Conservation (phyloP, 2,888 invertebrate genomes). For the Athalia rosae region DNA sequence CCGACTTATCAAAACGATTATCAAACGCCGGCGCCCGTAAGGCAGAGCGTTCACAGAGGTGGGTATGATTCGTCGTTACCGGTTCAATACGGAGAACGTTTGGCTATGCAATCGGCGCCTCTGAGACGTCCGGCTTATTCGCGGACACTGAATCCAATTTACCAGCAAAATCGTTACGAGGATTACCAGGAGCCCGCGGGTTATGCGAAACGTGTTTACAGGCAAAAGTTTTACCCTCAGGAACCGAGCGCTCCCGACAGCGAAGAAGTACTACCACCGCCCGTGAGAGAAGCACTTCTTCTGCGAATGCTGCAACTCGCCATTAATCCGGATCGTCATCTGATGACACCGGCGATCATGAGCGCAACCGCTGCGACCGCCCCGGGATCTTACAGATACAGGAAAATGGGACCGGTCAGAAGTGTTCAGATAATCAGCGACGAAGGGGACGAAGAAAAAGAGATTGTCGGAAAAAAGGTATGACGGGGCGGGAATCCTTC, state of each 20-base stretch:
- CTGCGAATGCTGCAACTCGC: conserved; percentile 84
- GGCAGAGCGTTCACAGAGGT: conserved; percentile 57
- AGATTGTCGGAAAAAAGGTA: conserved; percentile 21
- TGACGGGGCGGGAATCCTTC: neutral
- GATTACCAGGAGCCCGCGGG: conserved; percentile 65
- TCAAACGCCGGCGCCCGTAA: conserved; percentile 59
- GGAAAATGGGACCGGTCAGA: conserved; percentile 77
- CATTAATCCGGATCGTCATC: conserved; percentile 78
- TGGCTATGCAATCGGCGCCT: conserved; percentile 52
- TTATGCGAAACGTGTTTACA: conserved; percentile 67
- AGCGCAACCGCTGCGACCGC: conserved; percentile 66
- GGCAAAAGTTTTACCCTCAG: conserved; percentile 67
- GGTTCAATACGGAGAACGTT: conserved; percentile 64
- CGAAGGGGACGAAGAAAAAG: conserved; percentile 69
- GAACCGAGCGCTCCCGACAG: conserved; percentile 68
- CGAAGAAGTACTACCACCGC: conserved; percentile 81
- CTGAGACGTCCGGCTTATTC: conserved; percentile 60
- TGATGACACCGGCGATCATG: conserved; percentile 54
- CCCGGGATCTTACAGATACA: conserved; percentile 70
- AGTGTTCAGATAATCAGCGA: conserved; percentile 85
- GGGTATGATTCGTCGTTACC: conserved; percentile 55
- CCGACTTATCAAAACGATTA: conserved; percentile 73
- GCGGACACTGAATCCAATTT: conserved; percentile 60
- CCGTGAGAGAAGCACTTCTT: conserved; percentile 82
- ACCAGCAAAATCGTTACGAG: conserved; percentile 65